Percentiles rank a stretch among this genome's conserved stretches.
These are phyloP conservation scores for Acrocera orbiculus DNA, from an alignment of 2,888 invertebrate genomes.

Conservation along the genomic window DNA sequence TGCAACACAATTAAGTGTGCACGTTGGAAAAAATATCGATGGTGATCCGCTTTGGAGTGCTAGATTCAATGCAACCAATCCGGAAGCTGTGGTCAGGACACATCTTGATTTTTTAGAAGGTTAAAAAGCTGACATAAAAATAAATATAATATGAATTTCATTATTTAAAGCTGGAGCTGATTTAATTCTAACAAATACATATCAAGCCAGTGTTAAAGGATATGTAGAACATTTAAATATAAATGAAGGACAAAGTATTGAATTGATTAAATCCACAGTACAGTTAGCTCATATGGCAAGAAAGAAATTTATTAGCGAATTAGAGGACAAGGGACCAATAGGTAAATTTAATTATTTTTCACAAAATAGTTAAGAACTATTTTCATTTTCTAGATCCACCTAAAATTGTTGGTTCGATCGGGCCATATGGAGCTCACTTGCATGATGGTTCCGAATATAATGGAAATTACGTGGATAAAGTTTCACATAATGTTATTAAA, in stretches of 20 bases:
- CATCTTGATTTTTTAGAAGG: constrained; percentile 69
- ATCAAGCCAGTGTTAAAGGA: constrained; percentile 68
- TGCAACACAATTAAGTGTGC: constrained; percentile 60
- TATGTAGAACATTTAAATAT: constrained; percentile 57
- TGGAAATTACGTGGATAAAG: constrained; percentile 58
- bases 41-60: constrained; percentile 84
- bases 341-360: not conserved
- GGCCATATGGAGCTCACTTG: constrained; percentile 80
- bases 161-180: constrained; percentile 85
- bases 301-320: constrained; percentile 40
- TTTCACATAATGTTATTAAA: constrained; percentile 47
- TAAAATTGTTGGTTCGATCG: constrained; percentile 72
- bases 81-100: constrained; percentile 57
- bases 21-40: constrained; percentile 57
- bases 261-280: constrained; percentile 58
- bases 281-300: constrained; percentile 55
- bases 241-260: constrained; percentile 45
- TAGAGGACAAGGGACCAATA: constrained; percentile 22
- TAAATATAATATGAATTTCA: too few relatives aligned
- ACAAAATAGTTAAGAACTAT: constrained; percentile 1
- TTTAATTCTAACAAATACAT: constrained; percentile 73
- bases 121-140: too few relatives aligned
- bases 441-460: constrained; percentile 87
- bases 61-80: constrained; percentile 59
- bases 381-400: constrained; percentile 29